These are phyloP conservation scores for Drosophila guanche DNA, from an alignment of 1,140 invertebrate species.

Conservation along the genomic window DNA sequence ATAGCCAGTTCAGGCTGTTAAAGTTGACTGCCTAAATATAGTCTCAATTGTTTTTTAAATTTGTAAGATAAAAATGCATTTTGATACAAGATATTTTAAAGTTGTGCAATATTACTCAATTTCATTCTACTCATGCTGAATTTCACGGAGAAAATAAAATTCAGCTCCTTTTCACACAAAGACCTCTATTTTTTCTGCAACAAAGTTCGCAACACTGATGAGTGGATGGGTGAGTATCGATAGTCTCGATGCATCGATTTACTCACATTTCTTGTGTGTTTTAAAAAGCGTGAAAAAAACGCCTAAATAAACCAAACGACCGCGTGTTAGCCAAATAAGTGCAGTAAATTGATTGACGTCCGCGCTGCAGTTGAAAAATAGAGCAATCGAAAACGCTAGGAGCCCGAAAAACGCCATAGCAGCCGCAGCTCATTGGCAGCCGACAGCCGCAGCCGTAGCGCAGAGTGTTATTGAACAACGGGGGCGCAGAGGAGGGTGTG, in stretches of 20 bases:
- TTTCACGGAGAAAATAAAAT: too few relatives aligned
- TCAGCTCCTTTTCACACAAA: too few relatives aligned
- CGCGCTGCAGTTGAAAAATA: constrained; percentile 20
- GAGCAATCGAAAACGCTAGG: constrained; percentile 14
- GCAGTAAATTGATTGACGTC: constrained; percentile 34
- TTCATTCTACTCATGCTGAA: too few relatives aligned
- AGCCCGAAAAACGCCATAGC: constrained; percentile 20
- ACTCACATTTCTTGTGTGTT: constrained; percentile 76
- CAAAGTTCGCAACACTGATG: constrained; percentile 17
- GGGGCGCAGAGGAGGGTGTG: constrained; percentile 48
- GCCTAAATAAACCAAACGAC: constrained; percentile 60
- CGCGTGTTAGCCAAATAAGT: constrained; percentile 49
- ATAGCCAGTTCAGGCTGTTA: too few relatives aligned
- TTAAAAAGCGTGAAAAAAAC: constrained; percentile 76
- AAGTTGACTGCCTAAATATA: too few relatives aligned
- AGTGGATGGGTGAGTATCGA: constrained; percentile 51
- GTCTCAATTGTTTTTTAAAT: too few relatives aligned
- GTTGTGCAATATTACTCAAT: too few relatives aligned
- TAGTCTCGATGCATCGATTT: constrained; percentile 69
- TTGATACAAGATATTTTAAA: too few relatives aligned
- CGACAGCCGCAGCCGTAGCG: constrained; percentile 32
- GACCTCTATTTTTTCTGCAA: too few relatives aligned
- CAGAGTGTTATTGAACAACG: constrained; percentile 67
- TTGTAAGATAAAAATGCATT: too few relatives aligned
- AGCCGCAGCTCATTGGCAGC: constrained; percentile 1